Base-by-base conservation (phyloP, 2,113 vertebrate genomes). In the Paramisgurnus dabryanus region DNA sequence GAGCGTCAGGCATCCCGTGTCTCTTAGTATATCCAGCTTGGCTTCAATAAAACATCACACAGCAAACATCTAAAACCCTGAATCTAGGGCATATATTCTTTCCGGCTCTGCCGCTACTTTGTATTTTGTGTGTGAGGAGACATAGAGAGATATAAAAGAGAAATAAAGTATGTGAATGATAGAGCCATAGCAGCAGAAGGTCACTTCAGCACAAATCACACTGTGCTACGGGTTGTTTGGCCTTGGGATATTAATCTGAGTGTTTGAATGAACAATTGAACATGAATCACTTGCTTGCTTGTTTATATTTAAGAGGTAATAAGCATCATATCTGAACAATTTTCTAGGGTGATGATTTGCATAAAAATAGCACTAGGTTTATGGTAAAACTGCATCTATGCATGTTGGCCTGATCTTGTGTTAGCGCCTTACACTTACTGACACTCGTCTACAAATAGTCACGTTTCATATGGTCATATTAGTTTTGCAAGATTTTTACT, bases 21-120 rank as follows among this genome's bases (percentile, higher is more conserved):
- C 67, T 78, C 34, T 68, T 39, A 57, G 65, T 58, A 75, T 49
- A 76, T 76, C 61, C 47, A 65, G 17, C 47, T 15, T 65, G 61
- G 39, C 74, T 66, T 76, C 50, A 76, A 76, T 76, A 76, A 76
- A 76, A 76, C 74, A 76, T 76, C 74, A 76, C 22, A 50, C 45
- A 53, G 45, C 49, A 76, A 60, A 63, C 72, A 75, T 75, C 72
- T 63, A 75, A 75, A 75, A 75, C 40, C 47, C n/a, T 63, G 72
- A 75, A 75, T 63, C 72, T 75, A 75, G 57, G 72, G 57, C 72
- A 75, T 11, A 63, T 47, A 75, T 75, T 63, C 72, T 75, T 75
- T 61, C 53, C n/a, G 71, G 70, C 13, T 40, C 55, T 63, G n/a
- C n/a, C 57, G 6, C 10, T 40, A 17, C 12, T 7, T 17, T 74